phyloP scores from a whole-genome alignment of 2,113 vertebrate genomes.

The Poeciliopsis turrubarensis region DNA sequence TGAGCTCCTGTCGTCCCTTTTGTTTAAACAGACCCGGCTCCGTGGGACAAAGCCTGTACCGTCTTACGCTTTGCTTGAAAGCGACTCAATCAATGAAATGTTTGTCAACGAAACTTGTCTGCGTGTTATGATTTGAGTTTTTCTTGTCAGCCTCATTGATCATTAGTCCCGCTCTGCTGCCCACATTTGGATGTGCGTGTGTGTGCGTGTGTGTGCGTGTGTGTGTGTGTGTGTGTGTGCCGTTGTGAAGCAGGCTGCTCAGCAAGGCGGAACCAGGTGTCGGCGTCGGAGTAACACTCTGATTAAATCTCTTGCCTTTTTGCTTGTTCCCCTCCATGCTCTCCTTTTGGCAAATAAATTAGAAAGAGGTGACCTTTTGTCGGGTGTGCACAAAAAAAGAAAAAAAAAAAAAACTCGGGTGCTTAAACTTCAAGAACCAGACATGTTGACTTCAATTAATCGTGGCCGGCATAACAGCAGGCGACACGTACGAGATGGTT shows the following conservation, averaged over 20 bases:
- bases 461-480: conserved; percentile 46
- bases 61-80: background rate
- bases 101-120: conserved; percentile 36
- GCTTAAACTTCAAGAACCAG: conserved; percentile 53
- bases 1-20: conserved; percentile 4
- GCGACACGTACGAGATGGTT: conserved; percentile 39
- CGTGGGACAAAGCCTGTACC: background rate
- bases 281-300: conserved; percentile 38
- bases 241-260: conserved; percentile 16
- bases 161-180: conserved; percentile 46
- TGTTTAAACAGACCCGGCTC: background rate
- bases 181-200: conserved; percentile 11
- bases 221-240: conserved; percentile 7
- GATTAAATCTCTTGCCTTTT: conserved; percentile 50
- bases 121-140: conserved; percentile 15
- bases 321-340: conserved; percentile 43
- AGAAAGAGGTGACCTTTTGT: conserved; percentile 66
- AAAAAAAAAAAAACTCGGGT: conserved; percentile 27
- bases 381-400: conserved; percentile 34
- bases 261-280: conserved; percentile 46
- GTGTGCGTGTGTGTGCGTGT: conserved; percentile 3
- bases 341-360: conserved; percentile 68
- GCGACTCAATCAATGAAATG: conserved; percentile 11
- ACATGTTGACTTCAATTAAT: conserved; percentile 65
- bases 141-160: conserved; percentile 42